Conservation (phyloP, 1,140 invertebrate genomes). For the Tetragnatha versicolor region DNA sequence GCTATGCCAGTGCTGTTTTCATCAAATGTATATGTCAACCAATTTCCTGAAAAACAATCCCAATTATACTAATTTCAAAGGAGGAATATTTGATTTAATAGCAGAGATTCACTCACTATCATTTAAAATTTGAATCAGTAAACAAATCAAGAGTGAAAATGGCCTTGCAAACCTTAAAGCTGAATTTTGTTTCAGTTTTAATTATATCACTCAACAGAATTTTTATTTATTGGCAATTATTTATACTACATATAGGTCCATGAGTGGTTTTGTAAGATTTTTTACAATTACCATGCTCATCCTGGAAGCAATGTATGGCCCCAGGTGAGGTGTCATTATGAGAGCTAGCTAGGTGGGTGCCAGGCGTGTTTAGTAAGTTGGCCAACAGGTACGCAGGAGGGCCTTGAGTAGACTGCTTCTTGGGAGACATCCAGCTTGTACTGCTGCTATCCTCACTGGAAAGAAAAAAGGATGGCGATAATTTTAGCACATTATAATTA, state of each 20-base stretch:
- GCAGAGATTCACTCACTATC: too few relatives aligned
- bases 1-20: slow-evolving; percentile 74
- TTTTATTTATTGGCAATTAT: too few relatives aligned
- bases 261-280: too few relatives aligned
- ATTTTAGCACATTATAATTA: neutral
- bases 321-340: slow-evolving; percentile 88
- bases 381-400: slow-evolving; percentile 57
- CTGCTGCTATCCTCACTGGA: slow-evolving; percentile 51
- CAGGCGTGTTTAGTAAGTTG: slow-evolving; percentile 61
- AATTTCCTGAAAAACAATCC: slow-evolving; percentile 65
- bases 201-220: too few relatives aligned
- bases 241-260: too few relatives aligned
- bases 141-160: too few relatives aligned
- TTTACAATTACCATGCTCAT: slow-evolving; percentile 64
- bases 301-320: slow-evolving; percentile 82
- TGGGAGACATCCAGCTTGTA: slow-evolving; percentile 52
- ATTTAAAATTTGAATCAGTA: too few relatives aligned
- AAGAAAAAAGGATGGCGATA: neutral
- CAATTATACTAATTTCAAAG: too few relatives aligned
- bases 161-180: too few relatives aligned
- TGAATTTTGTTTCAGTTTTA: too few relatives aligned
- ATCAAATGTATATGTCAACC: slow-evolving; percentile 86
- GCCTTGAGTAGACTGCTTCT: slow-evolving; percentile 48
- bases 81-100: too few relatives aligned
- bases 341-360: slow-evolving; percentile 78